A percentile compares a stretch with the other conserved stretches of the same genome.
These are phyloP conservation scores for Aphrocallistes beatrix DNA, from an alignment of 37 sponge, comb jelly and placozoan genomes.

Conservation along the genomic window DNA sequence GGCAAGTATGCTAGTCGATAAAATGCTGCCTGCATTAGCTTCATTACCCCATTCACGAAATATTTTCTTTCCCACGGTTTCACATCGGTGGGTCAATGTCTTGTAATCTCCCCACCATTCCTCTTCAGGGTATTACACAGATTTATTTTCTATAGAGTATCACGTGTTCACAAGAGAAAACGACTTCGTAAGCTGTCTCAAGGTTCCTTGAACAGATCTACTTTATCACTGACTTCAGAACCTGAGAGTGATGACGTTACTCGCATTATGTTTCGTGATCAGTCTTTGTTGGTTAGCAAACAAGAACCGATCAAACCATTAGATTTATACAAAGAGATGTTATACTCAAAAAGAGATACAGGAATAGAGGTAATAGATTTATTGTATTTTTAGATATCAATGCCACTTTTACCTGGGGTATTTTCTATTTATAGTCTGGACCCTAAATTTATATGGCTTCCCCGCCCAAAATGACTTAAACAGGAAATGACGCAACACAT, in stretches of 20 bases:
- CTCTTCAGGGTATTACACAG: no score
- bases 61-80: no score
- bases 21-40: no score
- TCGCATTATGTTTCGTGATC: neutral
- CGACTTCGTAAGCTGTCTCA: neutral
- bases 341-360: neutral
- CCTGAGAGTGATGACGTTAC: neutral
- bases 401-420: neutral
- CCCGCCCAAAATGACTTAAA: no score
- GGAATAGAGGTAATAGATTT: neutral
- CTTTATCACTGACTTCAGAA: neutral
- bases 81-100: no score
- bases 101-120: no score
- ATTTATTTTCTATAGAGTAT: neutral
- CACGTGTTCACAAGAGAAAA: neutral
- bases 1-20: no score
- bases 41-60: no score
- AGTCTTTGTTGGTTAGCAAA: neutral
- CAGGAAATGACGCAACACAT: no score
- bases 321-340: neutral
- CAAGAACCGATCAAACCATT: neutral
- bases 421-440: no score
- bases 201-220: neutral
- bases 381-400: neutral
- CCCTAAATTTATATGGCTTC: no score